Evolutionary conservation across 1,140 invertebrate genomes (phyloP).

Genomic region (Olivierus martensii): DNA sequence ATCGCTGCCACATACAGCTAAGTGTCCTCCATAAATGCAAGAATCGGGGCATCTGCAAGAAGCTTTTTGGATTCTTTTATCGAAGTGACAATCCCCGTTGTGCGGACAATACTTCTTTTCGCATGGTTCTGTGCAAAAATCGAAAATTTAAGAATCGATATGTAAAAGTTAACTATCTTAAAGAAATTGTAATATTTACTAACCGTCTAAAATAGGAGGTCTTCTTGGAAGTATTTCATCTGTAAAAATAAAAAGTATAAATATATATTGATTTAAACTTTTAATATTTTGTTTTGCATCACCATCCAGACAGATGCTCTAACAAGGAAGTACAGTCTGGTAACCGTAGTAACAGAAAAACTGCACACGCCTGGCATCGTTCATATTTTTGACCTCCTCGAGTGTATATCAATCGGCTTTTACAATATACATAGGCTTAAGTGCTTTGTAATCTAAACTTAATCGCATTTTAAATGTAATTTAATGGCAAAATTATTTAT

Average conservation of each 20-base stretch:
- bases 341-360: too few relatives aligned
- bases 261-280: not conserved
- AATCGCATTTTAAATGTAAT: too few relatives aligned
- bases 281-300: not conserved
- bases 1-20: constrained; percentile 26
- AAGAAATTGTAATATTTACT: not conserved
- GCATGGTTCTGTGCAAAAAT: constrained; percentile 18
- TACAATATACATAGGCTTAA: too few relatives aligned
- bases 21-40: constrained; percentile 16
- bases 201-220: constrained; percentile 15
- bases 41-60: constrained; percentile 20
- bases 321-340: too few relatives aligned
- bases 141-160: not conserved
- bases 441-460: too few relatives aligned
- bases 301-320: too few relatives aligned
- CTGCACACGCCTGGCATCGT: too few relatives aligned
- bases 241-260: constrained; percentile 1
- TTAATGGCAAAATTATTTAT: too few relatives aligned
- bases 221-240: constrained; percentile 16
- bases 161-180: too few relatives aligned
- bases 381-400: too few relatives aligned
- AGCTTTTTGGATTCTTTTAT: constrained; percentile 2
- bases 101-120: constrained; percentile 20
- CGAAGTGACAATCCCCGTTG: constrained; percentile 20
- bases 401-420: too few relatives aligned